Conservation (phyloP, 1,140 invertebrate species). For the Dreissena rostriformis region DNA sequence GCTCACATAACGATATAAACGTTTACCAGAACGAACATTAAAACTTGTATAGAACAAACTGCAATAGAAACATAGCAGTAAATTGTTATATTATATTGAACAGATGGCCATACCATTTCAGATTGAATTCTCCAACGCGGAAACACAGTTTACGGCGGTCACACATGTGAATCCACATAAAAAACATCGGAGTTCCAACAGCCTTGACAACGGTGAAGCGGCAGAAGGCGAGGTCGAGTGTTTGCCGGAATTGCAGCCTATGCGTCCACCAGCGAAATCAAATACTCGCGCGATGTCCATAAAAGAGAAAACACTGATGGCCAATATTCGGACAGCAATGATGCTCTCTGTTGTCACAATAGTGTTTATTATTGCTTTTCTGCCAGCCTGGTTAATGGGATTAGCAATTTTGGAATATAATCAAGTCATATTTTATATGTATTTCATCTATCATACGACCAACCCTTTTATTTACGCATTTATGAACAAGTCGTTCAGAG, state of each 20-base stretch:
- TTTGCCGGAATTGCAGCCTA: constrained; percentile 21
- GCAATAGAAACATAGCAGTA: not conserved
- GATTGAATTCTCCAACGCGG: constrained; percentile 34
- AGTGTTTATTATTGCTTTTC: constrained; percentile 74
- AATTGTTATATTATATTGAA: not conserved
- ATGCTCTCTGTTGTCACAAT: constrained; percentile 78
- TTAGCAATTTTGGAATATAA: constrained; percentile 59
- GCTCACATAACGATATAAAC: not conserved
- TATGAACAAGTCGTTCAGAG: constrained; percentile 76
- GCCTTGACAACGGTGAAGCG: not conserved
- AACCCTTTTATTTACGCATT: constrained; percentile 79
- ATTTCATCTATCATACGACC: constrained; percentile 75
- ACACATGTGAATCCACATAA: constrained; percentile 48
- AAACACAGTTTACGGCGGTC: constrained; percentile 47
- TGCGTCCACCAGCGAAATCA: constrained; percentile 2
- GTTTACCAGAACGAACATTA: not conserved
- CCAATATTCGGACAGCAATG: constrained; percentile 76
- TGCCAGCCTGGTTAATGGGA: constrained; percentile 76
- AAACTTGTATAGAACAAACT: not conserved
- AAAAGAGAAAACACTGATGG: constrained; percentile 66
- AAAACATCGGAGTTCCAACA: too few relatives aligned
- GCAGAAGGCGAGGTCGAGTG: constrained; percentile 15
- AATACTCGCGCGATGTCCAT: constrained; percentile 35
- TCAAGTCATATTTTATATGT: constrained; percentile 72
- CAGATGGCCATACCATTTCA: constrained; percentile 4